Base-by-base conservation (phyloP, 2,797 vertebrate genomes). In the Pelobates cultripes region DNA sequence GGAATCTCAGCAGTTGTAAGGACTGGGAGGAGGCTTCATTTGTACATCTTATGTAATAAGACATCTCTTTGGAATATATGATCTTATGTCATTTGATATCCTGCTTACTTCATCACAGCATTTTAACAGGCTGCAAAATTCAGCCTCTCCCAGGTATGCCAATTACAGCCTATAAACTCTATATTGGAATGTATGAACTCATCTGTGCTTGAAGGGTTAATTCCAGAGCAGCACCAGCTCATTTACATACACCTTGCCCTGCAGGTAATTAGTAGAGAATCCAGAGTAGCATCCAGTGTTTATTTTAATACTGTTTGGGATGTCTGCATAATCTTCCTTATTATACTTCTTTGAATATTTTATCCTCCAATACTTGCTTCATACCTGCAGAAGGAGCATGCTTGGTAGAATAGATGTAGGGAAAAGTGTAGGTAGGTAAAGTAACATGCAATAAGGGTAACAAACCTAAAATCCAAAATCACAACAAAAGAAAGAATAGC, bases 91-190 rank as follows among this genome's bases (percentile, higher is more conserved):
- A 84, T 64, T 15, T 71, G 7, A 53, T 63, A 43, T 71, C 45
- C 55, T 41, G 44, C 43, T 79, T 78, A 75, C 77, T 75, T 79
- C 76, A 79, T 53, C 15, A 57, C 57, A 47, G 53, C 15, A 66
- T 70, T 60, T 70, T 61, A 63, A 63, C n/a, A 78, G 3, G 61
- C 66, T 69, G n/a, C 60, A 51, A 43, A 70, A 73, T 70, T 76
- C 66, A 44, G 63, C 71, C 72, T 75, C 45, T 79, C 82, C 82
- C 41, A 70, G 67, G 41, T 74, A 61, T 75, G 28, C 72, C 57
- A 84, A 79, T 84, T 70, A 84, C 66, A 75, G 73, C 72, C 4
- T 79, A 4, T 70, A 78, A 78, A 83, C 69, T 83, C 44, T 15
- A 28, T 43, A 40, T 28, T 43, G 72, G 15, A 43, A 15, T 70